These are phyloP conservation scores for Lutra lutra DNA, from an alignment of 2,797 vertebrate species.

Conservation along the genomic window DNA sequence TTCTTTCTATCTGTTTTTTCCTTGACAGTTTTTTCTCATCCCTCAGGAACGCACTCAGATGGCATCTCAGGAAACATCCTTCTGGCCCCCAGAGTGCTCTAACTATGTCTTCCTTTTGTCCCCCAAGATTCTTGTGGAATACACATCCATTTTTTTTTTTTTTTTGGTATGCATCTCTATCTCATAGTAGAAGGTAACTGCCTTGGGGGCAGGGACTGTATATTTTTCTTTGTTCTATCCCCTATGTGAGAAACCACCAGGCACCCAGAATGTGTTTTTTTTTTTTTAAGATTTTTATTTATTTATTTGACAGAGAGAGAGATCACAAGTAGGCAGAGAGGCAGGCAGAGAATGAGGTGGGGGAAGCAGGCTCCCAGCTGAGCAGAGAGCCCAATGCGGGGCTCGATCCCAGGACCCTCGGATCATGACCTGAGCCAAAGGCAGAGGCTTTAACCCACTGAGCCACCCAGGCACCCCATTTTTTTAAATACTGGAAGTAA, in stretches of 20 bases:
- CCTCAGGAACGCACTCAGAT: background rate
- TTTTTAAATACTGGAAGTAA: background rate
- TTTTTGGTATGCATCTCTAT: background rate
- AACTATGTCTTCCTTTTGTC: background rate
- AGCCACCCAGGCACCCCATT: too few species aligned
- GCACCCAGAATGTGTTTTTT: background rate
- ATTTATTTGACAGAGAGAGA: too few species aligned
- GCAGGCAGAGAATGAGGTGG: too few species aligned
- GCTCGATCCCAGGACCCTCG: too few species aligned
- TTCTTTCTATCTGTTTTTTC: background rate
- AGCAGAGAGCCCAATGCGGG: too few species aligned
- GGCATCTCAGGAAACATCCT: background rate
- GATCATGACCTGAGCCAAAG: too few species aligned
- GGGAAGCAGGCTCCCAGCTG: too few species aligned
- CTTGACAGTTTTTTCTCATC: background rate
- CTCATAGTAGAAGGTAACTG: background rate
- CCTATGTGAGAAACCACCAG: background rate
- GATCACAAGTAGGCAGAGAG: too few species aligned
- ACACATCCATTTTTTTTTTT: background rate
- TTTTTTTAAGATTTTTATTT: too few species aligned
- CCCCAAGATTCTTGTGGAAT: background rate
- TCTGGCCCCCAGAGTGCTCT: background rate
- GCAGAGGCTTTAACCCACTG: too few species aligned
- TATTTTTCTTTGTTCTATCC: background rate
- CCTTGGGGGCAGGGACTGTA: background rate